These are phyloP conservation scores for Blastobasis lacticolella DNA, from an alignment of 2,888 invertebrate genomes.

Conservation along the genomic window DNA sequence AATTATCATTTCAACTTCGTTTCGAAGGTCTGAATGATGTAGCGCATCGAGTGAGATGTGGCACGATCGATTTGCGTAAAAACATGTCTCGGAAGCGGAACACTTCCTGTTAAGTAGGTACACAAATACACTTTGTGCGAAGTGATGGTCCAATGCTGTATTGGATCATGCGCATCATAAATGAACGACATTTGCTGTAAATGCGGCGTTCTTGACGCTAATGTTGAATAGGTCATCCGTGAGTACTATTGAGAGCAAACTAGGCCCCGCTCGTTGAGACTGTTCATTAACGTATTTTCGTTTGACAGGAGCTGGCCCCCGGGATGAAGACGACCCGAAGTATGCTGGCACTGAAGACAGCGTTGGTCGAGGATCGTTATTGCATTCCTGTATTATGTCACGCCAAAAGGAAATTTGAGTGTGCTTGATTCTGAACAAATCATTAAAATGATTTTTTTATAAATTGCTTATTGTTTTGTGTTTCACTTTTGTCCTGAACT, in stretches of 20 bases:
- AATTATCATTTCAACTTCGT: background rate
- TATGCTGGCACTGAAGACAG: background rate
- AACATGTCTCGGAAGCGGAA: too few species aligned
- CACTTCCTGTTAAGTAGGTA: too few species aligned
- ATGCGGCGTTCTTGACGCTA: background rate
- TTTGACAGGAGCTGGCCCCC: constrained; percentile 28
- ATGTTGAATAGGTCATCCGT: background rate
- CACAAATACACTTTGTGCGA: too few species aligned
- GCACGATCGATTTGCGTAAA: too few species aligned
- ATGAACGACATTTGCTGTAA: background rate
- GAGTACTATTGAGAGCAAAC: constrained; percentile 1
- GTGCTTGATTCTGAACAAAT: too few species aligned
- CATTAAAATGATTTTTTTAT: too few species aligned
- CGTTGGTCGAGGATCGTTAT: too few species aligned
- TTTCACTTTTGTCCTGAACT: too few species aligned
- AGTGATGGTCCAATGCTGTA: background rate
- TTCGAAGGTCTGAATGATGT: background rate
- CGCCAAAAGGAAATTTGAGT: too few species aligned
- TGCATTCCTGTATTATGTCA: too few species aligned
- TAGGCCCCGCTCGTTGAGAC: constrained; percentile 4
- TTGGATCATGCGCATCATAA: background rate
- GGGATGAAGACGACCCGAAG: constrained; percentile 18
- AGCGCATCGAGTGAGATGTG: too few species aligned
- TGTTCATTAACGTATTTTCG: constrained; percentile 13
- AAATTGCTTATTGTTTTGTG: too few species aligned